Conservation (phyloP, 2,888 invertebrate genomes). For the Parelbella ahira region DNA sequence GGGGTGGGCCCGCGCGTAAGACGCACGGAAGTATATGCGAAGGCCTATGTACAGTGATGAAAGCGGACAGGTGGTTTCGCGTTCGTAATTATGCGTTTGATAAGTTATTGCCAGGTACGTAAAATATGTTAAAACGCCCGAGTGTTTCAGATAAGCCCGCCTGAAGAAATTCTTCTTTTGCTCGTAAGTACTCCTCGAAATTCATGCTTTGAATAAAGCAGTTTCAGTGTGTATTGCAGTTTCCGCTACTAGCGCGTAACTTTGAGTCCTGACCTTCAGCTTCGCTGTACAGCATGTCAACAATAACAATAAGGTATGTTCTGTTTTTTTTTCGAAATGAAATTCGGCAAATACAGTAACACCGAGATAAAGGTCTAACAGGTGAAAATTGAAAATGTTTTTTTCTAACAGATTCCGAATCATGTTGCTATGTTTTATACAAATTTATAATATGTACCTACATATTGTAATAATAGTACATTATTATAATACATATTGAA, state of each 20-base stretch:
- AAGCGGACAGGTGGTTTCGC: slow-evolving; percentile 80
- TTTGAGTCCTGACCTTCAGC: slow-evolving; percentile 6
- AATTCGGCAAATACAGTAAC: too few relatives aligned
- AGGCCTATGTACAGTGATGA: slow-evolving; percentile 79
- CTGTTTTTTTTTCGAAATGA: too few relatives aligned
- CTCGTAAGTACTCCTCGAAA: slow-evolving; percentile 1
- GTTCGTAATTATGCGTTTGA: slow-evolving; percentile 76
- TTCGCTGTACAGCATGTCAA: slow-evolving; percentile 2
- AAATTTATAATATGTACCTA: too few relatives aligned
- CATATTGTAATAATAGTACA: too few relatives aligned
- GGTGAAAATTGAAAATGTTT: too few relatives aligned
- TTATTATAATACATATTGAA: too few relatives aligned
- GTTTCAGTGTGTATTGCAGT: too few relatives aligned
- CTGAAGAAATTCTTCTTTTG: slow-evolving; percentile 3
- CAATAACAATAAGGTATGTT: slow-evolving; percentile 12
- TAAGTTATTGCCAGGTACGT: slow-evolving; percentile 72
- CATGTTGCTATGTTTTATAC: too few relatives aligned
- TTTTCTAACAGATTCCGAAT: too few relatives aligned
- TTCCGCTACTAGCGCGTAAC: slow-evolving; percentile 9
- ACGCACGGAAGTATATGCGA: slow-evolving; percentile 80
- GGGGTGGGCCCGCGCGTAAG: slow-evolving; percentile 77
- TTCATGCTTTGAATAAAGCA: neutral
- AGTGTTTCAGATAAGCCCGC: slow-evolving; percentile 65
- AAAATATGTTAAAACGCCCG: slow-evolving; percentile 67
- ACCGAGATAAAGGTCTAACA: too few relatives aligned